A percentile compares a stretch with the other conserved stretches of the same genome.
Conservation (phyloP, 2,888 invertebrate genomes). For the Lamellibrachia columna region DNA sequence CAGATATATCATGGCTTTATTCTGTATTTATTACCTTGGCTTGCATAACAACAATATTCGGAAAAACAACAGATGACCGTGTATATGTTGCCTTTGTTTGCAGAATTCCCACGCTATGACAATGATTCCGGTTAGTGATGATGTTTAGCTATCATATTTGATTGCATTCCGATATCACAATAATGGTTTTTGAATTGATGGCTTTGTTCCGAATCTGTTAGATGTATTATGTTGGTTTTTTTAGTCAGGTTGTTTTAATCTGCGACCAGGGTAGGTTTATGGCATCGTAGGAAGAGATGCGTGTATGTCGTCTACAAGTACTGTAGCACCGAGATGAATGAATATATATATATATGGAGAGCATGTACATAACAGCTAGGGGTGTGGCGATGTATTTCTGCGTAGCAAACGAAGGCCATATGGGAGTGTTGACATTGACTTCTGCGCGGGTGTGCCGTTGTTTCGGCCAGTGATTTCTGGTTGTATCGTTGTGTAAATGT, state of each 20-base stretch:
- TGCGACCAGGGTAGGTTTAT: background rate
- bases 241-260: background rate
- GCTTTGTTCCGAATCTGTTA: background rate
- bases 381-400: background rate
- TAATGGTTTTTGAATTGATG: background rate
- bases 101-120: background rate
- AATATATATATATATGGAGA: slow-evolving; percentile 7
- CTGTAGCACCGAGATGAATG: background rate
- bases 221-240: background rate
- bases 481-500: background rate
- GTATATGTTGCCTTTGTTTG: background rate
- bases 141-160: background rate
- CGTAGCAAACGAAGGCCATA: background rate
- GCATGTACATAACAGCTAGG: background rate
- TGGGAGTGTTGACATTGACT: background rate
- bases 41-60: background rate
- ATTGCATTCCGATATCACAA: background rate
- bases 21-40: background rate
- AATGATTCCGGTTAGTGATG: background rate
- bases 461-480: background rate
- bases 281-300: background rate
- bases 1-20: background rate
- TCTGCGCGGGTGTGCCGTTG: background rate
- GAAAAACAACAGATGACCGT: background rate
- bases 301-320: background rate